phyloP scores from a whole-genome alignment of 2,888 invertebrate genomes.

The Chymomyza procnemis region DNA sequence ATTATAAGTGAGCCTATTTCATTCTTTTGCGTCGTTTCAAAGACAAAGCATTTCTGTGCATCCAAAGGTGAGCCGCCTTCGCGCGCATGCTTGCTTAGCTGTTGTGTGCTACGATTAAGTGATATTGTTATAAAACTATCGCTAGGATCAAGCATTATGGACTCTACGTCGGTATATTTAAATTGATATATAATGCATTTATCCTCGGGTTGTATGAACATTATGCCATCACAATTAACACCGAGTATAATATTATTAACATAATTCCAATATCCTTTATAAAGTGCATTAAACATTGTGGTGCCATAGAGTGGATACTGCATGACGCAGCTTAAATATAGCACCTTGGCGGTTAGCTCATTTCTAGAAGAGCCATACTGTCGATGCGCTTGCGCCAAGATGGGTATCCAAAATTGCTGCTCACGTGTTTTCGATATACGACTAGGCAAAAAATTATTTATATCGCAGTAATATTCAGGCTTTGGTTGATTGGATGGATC shows the following conservation, averaged over 20 bases:
- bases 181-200: slow-evolving; percentile 95
- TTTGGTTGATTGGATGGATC: slow-evolving; percentile 87
- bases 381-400: slow-evolving; percentile 91
- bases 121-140: slow-evolving; percentile 95
- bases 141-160: slow-evolving; percentile 92
- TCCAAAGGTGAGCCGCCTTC: slow-evolving; percentile 60
- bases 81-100: slow-evolving; percentile 51
- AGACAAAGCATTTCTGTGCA: slow-evolving; percentile 91
- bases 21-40: slow-evolving; percentile 92
- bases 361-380: slow-evolving; percentile 95
- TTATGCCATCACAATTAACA: slow-evolving; percentile 93
- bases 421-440: slow-evolving; percentile 88
- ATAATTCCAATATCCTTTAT: slow-evolving; percentile 96
- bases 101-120: slow-evolving; percentile 83
- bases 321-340: slow-evolving; percentile 96
- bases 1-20: slow-evolving; percentile 96
- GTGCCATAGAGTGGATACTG: slow-evolving; percentile 96
- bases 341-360: slow-evolving; percentile 93
- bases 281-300: slow-evolving; percentile 91
- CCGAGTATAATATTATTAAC: slow-evolving; percentile 87
- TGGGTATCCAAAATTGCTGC: slow-evolving; percentile 91
- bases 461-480: slow-evolving; percentile 91
- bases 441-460: slow-evolving; percentile 93
- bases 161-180: slow-evolving; percentile 93
- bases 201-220: slow-evolving; percentile 93